Evolutionary conservation across 1,140 invertebrate genomes (phyloP).

Genomic region (Anadara kagoshimensis): DNA sequence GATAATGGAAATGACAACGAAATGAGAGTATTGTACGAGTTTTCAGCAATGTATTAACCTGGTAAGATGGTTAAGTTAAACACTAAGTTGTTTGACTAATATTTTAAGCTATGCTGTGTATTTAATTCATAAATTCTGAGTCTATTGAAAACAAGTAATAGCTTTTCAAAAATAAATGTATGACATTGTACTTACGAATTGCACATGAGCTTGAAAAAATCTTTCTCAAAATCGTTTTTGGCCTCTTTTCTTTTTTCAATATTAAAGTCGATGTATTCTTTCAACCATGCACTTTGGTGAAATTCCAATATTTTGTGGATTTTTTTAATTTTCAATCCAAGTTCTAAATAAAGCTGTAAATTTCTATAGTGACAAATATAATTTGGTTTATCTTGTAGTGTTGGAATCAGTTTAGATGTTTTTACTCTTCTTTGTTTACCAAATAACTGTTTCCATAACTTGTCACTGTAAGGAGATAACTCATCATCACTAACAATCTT

Average conservation of each 20-base stretch:
- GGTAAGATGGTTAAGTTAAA: too few relatives aligned
- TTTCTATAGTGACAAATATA: conserved; percentile 44
- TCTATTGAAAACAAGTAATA: too few relatives aligned
- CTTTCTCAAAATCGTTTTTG: conserved; percentile 70
- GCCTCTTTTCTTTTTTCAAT: conserved; percentile 63
- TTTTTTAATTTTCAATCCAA: conserved; percentile 45
- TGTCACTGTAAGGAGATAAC: conserved; percentile 26
- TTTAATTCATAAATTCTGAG: too few relatives aligned
- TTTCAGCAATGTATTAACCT: too few relatives aligned
- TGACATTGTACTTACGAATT: conserved; percentile 50
- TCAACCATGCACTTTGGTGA: conserved; percentile 36
- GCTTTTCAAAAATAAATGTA: too few relatives aligned
- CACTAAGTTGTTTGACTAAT: too few relatives aligned
- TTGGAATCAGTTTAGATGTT: not conserved
- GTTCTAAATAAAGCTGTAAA: conserved; percentile 37
- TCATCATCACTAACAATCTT: conserved; percentile 29
- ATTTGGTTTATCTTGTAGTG: conserved; percentile 25
- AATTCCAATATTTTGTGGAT: conserved; percentile 37
- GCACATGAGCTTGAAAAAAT: conserved; percentile 73
- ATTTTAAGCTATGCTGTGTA: too few relatives aligned
- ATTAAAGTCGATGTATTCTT: conserved; percentile 44
- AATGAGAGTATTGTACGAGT: too few relatives aligned
- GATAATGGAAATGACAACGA: too few relatives aligned
- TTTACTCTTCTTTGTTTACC: not conserved
- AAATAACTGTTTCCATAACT: not conserved